Evolutionary conservation across 92 coral and sea anemone species (phyloP), one percentile per base, ranked within the genome.

Genomic region (Epizoanthus ramosus): DNA sequence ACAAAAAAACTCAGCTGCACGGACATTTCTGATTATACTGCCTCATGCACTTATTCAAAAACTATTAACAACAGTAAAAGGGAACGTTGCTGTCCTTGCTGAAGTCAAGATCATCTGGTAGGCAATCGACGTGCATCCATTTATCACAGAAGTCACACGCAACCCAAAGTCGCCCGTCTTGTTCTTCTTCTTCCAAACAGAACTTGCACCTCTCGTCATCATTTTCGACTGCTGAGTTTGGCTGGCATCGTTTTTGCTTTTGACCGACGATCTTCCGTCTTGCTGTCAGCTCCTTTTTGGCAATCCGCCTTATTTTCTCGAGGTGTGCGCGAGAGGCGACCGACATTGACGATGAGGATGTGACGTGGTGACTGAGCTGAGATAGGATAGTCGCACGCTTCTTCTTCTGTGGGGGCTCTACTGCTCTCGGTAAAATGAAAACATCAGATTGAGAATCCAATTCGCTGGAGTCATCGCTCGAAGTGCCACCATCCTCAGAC

Each of bases 41-140:
- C 18, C 33, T 74, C 9, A 8, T 74, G 3, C 10, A 45, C 57
- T 33, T 6, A 18, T 47, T 54, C 52, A 39, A 54, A 45, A 61
- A 74, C 23, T 54, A n/a, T 15, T 74, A 43, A 39, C 80, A 74
- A 54, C 57, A 74, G 63, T 25, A 74, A n/a, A n/a, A 23, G 31
- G 57, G 43, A 18, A 54, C 68, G 12, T 74, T 74, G 60, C 60
- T 65, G 18, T 24, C 60, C 15, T 61, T 22, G 60, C 64, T 74
- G 35, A 74, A 45, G 52, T 74, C 66, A 17, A 74, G n/a, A 13
- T 65, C 80, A 74, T 54, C 17, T 45, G 80, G 80, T 57, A 75
- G 39, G 81, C 81, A 75, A 16, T 53, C 68, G 2, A 52, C 63
- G 56, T 75, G 68, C 81, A 75, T 57, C 67, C 81, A 57, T n/a